Evolutionary conservation across 2,888 invertebrate genomes (phyloP), one percentile per base, ranked within the genome.

Genomic region (Ormyrus rosae): DNA sequence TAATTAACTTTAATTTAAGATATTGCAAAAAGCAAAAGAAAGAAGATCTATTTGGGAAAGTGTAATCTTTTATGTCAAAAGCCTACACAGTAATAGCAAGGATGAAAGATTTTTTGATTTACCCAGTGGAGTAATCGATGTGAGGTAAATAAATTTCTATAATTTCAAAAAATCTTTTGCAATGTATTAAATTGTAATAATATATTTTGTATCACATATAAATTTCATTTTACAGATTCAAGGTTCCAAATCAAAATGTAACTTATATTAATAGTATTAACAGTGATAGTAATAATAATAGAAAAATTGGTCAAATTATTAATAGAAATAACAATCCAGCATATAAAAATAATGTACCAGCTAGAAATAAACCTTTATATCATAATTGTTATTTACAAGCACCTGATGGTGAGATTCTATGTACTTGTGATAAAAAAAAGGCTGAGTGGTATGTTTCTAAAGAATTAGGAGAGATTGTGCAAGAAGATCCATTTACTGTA

Each of bases 351-450:
- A 86, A 80, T 70, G 81, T 86, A 81, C 89, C 88, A 5, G 91
- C 92, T 6, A 91, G 95, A n/a, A 91, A 93, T 19, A 94, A 93
- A 83, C 94, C 94, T 0, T 91, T 96, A 68, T 96, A 96, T 89
- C 94, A 96, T 88, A 96, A 96, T 91, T 96, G 96, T 85, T 93
- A 93, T 83, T 89, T 96, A 81, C 92, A 94, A 89, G 96, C 96
- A 0, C 96, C 96, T 0, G 96, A 96, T 87, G 96, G 95, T 3
- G 95, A 95, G 81, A 89, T 94, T 5, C 91, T 96, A 9, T 95
- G 96, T 86, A 95, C 95, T 0, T 95, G 95, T 86, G 95, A 96
- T 85, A 92, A 91, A 9, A 94, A 93, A 83, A 96, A 96, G 87
- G 96, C 96, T 0, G 89, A 93, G 82, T 96, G 96, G 96, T 95